Conservation (phyloP, 2,797 vertebrate genomes). For the Sitta carolinensis region DNA sequence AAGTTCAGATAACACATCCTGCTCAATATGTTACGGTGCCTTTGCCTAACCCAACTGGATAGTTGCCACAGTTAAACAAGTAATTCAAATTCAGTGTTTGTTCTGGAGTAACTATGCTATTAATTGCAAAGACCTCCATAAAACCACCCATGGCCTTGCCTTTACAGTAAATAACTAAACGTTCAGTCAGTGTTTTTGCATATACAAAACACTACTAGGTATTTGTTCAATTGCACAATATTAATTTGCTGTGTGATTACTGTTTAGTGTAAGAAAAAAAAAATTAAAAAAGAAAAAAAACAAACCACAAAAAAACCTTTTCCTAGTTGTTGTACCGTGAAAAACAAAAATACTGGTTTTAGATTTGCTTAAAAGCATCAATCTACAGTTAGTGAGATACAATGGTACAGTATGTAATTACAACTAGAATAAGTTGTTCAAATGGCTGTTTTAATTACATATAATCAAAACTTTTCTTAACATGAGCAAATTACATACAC, state of each 20-base stretch:
- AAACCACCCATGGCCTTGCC: conserved; percentile 85
- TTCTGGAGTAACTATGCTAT: conserved; percentile 80
- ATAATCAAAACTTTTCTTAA: conserved; percentile 72
- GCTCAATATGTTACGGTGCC: conserved; percentile 86
- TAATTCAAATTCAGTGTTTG: conserved; percentile 74
- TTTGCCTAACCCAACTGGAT: conserved; percentile 86
- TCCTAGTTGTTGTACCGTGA: conserved; percentile 79
- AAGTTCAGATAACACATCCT: conserved; percentile 70
- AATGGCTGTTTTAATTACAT: conserved; percentile 77
- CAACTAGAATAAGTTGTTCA: conserved; percentile 78
- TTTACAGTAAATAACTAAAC: conserved; percentile 78
- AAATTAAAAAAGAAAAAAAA: not conserved
- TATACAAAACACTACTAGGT: conserved; percentile 75
- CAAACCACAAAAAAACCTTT: conserved; percentile 23
- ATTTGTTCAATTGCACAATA: conserved; percentile 78
- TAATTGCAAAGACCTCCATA: conserved; percentile 81
- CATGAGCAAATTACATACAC: conserved; percentile 64
- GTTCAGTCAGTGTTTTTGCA: conserved; percentile 73
- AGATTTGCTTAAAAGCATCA: conserved; percentile 68
- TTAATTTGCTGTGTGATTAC: conserved; percentile 77
- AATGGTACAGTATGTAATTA: conserved; percentile 80
- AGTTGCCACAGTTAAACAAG: conserved; percentile 81
- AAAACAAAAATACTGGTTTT: conserved; percentile 75
- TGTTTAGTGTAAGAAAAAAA: conserved; percentile 73
- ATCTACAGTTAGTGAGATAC: conserved; percentile 75